These are phyloP conservation scores for Phataginus tetradactyla DNA, from an alignment of 2,797 vertebrate genomes.

Conservation along the genomic window DNA sequence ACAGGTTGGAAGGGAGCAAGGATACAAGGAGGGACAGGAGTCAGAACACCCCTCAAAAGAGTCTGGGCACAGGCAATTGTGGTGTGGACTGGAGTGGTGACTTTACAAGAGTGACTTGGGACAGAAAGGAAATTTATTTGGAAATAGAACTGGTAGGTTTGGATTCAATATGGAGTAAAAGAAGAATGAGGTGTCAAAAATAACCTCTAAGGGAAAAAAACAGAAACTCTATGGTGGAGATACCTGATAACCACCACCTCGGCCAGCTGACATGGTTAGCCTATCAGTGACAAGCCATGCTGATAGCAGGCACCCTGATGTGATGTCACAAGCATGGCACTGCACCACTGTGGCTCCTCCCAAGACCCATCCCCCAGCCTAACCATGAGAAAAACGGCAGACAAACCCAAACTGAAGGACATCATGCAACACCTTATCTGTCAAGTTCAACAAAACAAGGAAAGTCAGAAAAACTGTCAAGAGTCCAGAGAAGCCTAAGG, in stretches of 20 bases:
- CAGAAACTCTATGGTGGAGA: neutral
- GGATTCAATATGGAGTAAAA: neutral
- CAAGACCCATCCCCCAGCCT: neutral
- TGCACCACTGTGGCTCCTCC: neutral
- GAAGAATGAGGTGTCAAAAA: neutral
- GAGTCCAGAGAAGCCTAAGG: neutral
- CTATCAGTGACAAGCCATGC: rapidly evolving
- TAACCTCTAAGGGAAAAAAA: neutral
- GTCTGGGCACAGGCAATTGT: neutral
- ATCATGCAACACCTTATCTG: neutral
- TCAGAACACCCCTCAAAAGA: neutral
- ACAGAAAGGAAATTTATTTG: neutral
- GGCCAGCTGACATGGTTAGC: neutral
- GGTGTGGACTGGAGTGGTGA: neutral
- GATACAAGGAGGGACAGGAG: neutral
- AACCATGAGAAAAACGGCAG: neutral
- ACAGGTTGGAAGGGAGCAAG: neutral
- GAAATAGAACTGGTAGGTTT: neutral
- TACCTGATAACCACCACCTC: neutral
- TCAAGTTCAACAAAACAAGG: neutral
- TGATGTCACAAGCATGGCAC: neutral
- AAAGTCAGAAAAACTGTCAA: neutral
- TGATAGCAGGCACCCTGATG: neutral
- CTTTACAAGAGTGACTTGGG: neutral
- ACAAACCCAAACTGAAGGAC: neutral